Evolutionary conservation across 2,888 invertebrate species (phyloP), one percentile per base, ranked within the genome.

Genomic region (Uropetala carovei): DNA sequence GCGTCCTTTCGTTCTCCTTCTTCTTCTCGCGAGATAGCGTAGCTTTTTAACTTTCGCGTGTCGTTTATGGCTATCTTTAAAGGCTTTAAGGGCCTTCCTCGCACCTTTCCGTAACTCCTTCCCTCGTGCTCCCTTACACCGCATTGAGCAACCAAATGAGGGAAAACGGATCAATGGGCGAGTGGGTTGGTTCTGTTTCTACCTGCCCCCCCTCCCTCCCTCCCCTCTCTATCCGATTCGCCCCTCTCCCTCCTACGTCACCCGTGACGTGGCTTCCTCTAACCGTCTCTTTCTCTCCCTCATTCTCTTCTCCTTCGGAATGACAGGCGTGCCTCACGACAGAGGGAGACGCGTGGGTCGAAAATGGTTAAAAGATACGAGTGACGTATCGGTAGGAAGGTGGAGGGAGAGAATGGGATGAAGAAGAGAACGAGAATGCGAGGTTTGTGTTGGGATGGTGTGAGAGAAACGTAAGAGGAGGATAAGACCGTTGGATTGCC

Each of bases 121-220:
- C 30, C 64, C 59, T 89, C 86, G 18, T 60, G 30, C 89, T 43
- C 64, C 64, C 43, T 43, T 89, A 89, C 89, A 68, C n/a, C 68
- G 64, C 89, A 89, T 89, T 89, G 89, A 64, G 68, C 89, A 89
- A 89, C 89, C 89, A 89, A 89, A 89, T 89, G 89, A 64, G 89
- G 89, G 60, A 89, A 89, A 89, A 89, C 64, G n/a, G 64, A 89
- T 89, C 89, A 68, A 64, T 89, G 89, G 60, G 89, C 16, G 89
- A 86, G 86, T 86, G 86, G 86, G 86, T 16, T 60, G 60, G 59
- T 60, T 13, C 27, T 64, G 0, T 27, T 14, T 58, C 58, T n/a
- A 56, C n/a, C n/a, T n/a, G n/a, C n/a, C n/a, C n/a, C n/a, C n/a
- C n/a, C n/a, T n/a, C n/a, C n/a, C n/a, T n/a, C n/a, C n/a, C n/a